Base-by-base conservation (phyloP, 2,888 invertebrate species). In the Marronus borbonicus region DNA sequence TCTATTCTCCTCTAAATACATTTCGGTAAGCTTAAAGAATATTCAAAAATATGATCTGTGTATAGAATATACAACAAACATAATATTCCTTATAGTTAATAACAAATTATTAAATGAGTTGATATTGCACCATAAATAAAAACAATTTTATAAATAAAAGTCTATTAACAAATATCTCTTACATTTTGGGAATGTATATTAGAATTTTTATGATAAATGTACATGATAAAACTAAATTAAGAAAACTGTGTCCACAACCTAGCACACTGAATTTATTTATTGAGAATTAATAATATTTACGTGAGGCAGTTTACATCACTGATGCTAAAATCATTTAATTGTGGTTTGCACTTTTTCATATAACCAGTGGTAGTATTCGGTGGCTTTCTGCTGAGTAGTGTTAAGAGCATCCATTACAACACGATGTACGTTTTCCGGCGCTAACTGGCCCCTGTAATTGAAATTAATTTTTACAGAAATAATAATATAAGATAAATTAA, bases 401-500 rank as follows among this genome's bases (percentile, higher is more conserved):
- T 94, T 93, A 14, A 94, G 89, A 0, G 93, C 93, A 62, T 90
- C 88, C 79, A 91, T 88, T 0, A 93, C 92, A 80, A 93, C 93
- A 88, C 91, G 93, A 83, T 93, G 93, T 74, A 95, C 90, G 85
- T 93, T 94, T 88, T 95, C 94, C 7, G 95, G 95, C 75, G 95
- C 94, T 87, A 95, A 90, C 79, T 93, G 92, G 3, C 95, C 95
- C 64, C 95, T 79, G 72, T 62, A 77, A 75, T 52, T 95, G 62
- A 1, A 79, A 80, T 58, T 60, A 66, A 8, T 50, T 31, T 55
- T 55, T 55, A 55, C 14, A 55, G 14, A 5, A n/a, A 14, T 44
- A 44, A 44, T 12, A 44, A 44, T 24, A 44, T 1, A 2, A 44
- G 8, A 44, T 44, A 39, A 39, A 31, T 31, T 31, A 31, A 31